phyloP scores from a whole-genome alignment of 2,113 vertebrate genomes.

The Caranx melampygus region DNA sequence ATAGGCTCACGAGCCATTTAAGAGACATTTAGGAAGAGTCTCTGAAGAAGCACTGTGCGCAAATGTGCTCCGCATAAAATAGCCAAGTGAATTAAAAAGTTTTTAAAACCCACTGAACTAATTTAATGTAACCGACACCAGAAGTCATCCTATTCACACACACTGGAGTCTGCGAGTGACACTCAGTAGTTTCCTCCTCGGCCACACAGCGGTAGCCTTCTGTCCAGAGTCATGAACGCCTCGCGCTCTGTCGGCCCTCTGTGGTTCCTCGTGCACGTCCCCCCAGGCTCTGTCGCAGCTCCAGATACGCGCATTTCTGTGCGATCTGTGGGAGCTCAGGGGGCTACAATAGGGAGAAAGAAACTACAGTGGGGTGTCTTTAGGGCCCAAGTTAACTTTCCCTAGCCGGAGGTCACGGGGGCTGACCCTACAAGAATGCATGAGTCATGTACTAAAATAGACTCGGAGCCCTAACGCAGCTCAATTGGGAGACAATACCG shows the following conservation, averaged over 20 bases:
- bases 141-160: neutral
- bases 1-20: neutral
- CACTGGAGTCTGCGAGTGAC: neutral
- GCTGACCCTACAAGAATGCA: constrained; percentile 91
- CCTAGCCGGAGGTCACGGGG: constrained; percentile 88
- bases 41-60: neutral
- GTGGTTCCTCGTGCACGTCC: constrained; percentile 34
- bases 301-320: constrained; percentile 5
- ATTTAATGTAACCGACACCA: neutral
- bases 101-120: neutral
- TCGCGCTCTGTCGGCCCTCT: constrained; percentile 13
- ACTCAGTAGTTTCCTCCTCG: constrained; percentile 17
- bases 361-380: neutral
- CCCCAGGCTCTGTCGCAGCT: constrained; percentile 3
- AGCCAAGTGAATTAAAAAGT: neutral
- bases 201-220: constrained; percentile 82
- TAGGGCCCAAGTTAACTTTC: constrained; percentile 82
- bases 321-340: too few relatives aligned
- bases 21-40: neutral
- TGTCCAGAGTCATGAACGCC: constrained; percentile 57
- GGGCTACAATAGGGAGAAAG: constrained; percentile 11
- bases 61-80: neutral
- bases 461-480: constrained; percentile 83
- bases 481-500: constrained; percentile 90
- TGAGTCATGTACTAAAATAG: constrained; percentile 92